Conservation (phyloP, 1,140 invertebrate genomes). For the Drosophila arawakana region DNA sequence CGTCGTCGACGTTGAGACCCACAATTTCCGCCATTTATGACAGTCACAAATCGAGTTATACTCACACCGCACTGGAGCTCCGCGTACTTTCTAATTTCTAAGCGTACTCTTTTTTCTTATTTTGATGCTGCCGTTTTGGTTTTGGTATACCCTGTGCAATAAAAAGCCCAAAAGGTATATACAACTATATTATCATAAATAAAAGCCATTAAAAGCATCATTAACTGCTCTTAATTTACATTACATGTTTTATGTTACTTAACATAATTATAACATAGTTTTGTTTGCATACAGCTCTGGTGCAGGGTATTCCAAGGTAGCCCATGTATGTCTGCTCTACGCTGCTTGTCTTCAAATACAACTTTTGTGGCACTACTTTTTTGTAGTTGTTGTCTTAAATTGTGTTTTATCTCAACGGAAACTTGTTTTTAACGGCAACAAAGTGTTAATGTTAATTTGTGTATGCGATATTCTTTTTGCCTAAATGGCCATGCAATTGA, state of each 20-base stretch:
- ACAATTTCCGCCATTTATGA: conserved; percentile 83
- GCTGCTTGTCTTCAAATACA: conserved; percentile 23
- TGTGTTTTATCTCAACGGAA: conserved; percentile 33
- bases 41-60: conserved; percentile 83
- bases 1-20: conserved; percentile 61
- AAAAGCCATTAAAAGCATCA: background rate
- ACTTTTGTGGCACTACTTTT: conserved; percentile 46
- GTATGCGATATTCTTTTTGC: conserved; percentile 61
- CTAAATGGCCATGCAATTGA: conserved; percentile 63
- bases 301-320: conserved; percentile 21
- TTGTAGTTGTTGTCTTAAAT: conserved; percentile 24
- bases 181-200: background rate
- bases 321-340: background rate
- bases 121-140: conserved; percentile 56
- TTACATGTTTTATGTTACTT: background rate
- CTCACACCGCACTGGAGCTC: conserved; percentile 59
- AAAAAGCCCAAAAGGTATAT: background rate
- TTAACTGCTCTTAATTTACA: background rate
- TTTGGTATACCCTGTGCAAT: conserved; percentile 28
- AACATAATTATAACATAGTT: background rate
- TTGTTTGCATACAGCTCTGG: background rate
- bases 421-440: conserved; percentile 53
- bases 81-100: conserved; percentile 82
- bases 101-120: conserved; percentile 62
- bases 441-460: conserved; percentile 79